Conservation (phyloP, 2,113 vertebrate genomes). For the Apaloderma vittatum region DNA sequence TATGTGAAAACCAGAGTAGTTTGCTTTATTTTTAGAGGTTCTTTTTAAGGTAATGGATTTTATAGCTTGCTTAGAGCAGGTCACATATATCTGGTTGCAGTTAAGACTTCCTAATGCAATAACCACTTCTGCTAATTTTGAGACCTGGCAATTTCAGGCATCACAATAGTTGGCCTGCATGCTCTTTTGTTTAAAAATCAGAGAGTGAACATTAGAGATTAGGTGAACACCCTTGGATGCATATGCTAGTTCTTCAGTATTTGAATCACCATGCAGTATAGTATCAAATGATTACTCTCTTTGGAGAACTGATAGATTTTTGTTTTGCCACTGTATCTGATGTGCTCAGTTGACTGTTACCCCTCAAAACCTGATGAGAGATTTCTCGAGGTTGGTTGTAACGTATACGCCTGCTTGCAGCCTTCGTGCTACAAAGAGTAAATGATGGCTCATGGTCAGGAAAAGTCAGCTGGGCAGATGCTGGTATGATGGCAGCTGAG, state of each 20-base stretch:
- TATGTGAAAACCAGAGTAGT: background rate
- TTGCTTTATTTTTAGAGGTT: conserved; percentile 53
- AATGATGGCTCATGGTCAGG: background rate
- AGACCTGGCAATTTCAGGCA: background rate
- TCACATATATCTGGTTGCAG: background rate
- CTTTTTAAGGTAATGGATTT: conserved; percentile 52
- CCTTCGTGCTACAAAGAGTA: background rate
- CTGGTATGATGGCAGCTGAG: background rate
- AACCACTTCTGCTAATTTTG: background rate
- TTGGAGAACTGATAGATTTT: background rate
- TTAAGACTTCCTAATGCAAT: conserved; percentile 14
- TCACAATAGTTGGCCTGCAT: background rate
- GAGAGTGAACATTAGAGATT: background rate
- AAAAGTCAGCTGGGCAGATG: background rate
- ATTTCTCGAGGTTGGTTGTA: background rate
- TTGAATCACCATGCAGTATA: background rate
- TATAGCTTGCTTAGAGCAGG: background rate
- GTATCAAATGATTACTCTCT: background rate
- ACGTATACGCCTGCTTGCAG: background rate
- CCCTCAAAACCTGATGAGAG: background rate
- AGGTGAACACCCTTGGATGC: background rate
- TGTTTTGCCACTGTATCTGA: background rate
- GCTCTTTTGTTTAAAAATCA: background rate
- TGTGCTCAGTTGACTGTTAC: background rate
- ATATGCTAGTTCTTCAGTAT: background rate